Conservation (phyloP, 2,113 vertebrate species). For the Tor tambroides region DNA sequence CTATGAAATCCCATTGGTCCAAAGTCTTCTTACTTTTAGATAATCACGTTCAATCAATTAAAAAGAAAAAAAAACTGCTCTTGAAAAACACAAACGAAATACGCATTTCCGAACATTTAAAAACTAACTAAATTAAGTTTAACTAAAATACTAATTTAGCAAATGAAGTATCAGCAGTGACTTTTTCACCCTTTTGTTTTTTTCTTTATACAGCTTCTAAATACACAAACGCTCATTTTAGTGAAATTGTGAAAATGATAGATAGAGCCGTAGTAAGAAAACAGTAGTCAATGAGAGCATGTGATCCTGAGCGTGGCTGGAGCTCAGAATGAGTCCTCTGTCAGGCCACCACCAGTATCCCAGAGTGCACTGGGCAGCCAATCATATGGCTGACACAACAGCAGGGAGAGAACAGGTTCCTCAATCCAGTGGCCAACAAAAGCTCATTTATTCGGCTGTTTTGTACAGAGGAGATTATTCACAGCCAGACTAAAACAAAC, state of each 20-base stretch:
- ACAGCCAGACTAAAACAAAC: slow-evolving; percentile 3
- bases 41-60: not conserved
- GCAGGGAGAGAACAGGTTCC: slow-evolving; percentile 32
- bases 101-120: not conserved
- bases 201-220: not conserved
- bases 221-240: not conserved
- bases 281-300: slow-evolving; percentile 57
- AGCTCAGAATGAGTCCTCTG: slow-evolving; percentile 46
- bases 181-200: not conserved
- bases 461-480: slow-evolving; percentile 7
- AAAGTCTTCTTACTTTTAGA: not conserved
- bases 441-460: slow-evolving; percentile 31
- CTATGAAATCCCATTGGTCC: not conserved
- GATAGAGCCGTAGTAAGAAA: slow-evolving; percentile 21
- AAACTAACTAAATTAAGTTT: not conserved
- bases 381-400: slow-evolving; percentile 51
- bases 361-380: slow-evolving; percentile 44
- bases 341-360: slow-evolving; percentile 32
- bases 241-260: not conserved
- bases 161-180: not conserved
- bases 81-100: not conserved
- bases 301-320: slow-evolving; percentile 46
- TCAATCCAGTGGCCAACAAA: slow-evolving; percentile 44
- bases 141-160: not conserved
- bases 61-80: not conserved